These are phyloP conservation scores for Drosophila mulleri DNA, from an alignment of 2,888 invertebrate genomes.

Conservation along the genomic window DNA sequence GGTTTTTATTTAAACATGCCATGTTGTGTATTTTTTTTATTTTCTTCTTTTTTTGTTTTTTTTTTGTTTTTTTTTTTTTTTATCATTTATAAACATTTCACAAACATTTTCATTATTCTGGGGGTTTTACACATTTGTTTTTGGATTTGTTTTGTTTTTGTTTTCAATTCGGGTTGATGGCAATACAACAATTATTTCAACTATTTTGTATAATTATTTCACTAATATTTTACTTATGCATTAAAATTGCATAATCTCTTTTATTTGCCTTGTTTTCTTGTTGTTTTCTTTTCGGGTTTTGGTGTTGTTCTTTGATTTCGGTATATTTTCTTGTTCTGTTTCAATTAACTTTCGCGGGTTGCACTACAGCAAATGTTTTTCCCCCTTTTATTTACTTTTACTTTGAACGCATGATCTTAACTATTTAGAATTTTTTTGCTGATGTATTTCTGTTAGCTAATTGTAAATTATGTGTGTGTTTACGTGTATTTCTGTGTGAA, in stretches of 20 bases:
- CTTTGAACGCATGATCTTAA: conserved; percentile 45
- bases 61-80: conserved; percentile 27
- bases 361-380: conserved; percentile 49
- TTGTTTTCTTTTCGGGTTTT: conserved; percentile 32
- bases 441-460: conserved; percentile 22
- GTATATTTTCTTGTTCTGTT: conserved; percentile 28
- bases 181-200: conserved; percentile 78
- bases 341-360: conserved; percentile 30
- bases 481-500: conserved; percentile 22
- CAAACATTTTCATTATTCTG: conserved; percentile 68
- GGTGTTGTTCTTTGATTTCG: conserved; percentile 42
- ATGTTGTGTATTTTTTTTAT: conserved; percentile 40
- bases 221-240: conserved; percentile 62
- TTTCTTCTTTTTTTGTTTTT: conserved; percentile 31
- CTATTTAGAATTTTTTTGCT: conserved; percentile 25
- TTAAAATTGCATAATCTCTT: conserved; percentile 44
- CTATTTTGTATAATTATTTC: conserved; percentile 77
- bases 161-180: conserved; percentile 61
- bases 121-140: conserved; percentile 67
- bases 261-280: conserved; percentile 24
- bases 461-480: conserved; percentile 27
- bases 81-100: conserved; percentile 77
- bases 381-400: conserved; percentile 13
- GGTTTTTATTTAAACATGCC: conserved; percentile 58
- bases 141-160: conserved; percentile 37